These are phyloP conservation scores for Cosmorhoe ocellata DNA, from an alignment of 2,888 invertebrate species.

Conservation along the genomic window DNA sequence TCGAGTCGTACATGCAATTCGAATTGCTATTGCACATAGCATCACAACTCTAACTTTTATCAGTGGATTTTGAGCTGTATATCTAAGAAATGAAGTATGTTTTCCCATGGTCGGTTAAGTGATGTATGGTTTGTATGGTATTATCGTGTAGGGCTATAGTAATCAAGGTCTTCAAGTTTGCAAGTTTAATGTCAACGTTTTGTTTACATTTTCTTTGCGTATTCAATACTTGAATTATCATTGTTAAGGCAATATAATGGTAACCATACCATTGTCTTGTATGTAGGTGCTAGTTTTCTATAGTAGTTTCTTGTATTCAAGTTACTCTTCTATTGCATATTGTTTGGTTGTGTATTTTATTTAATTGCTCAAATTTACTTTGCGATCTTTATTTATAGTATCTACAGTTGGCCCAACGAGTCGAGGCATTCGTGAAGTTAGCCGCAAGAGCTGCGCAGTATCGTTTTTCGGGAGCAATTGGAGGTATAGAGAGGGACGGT, in stretches of 20 bases:
- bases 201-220: conserved; percentile 60
- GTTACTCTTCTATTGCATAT: conserved; percentile 10
- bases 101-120: conserved; percentile 31
- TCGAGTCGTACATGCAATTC: conserved; percentile 50
- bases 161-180: conserved; percentile 73
- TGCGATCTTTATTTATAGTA: conserved; percentile 7
- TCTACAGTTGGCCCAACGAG: no score
- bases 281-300: conserved; percentile 1
- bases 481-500: no score
- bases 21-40: conserved; percentile 30
- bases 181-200: conserved; percentile 75
- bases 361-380: background rate
- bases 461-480: no score
- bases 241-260: conserved; percentile 5
- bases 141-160: conserved; percentile 51
- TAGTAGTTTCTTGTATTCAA: background rate
- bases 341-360: conserved; percentile 1
- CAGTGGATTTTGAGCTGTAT: conserved; percentile 26
- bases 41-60: conserved; percentile 25
- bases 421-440: no score
- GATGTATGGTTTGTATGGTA: conserved; percentile 38
- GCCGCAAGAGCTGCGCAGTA: no score
- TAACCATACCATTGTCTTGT: conserved; percentile 7
- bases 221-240: conserved; percentile 13
- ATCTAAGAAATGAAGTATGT: conserved; percentile 23